Percentiles rank a stretch among this genome's conserved stretches.
phyloP scores from a whole-genome alignment of 2,888 invertebrate species.

The Stegophylla sp. region DNA sequence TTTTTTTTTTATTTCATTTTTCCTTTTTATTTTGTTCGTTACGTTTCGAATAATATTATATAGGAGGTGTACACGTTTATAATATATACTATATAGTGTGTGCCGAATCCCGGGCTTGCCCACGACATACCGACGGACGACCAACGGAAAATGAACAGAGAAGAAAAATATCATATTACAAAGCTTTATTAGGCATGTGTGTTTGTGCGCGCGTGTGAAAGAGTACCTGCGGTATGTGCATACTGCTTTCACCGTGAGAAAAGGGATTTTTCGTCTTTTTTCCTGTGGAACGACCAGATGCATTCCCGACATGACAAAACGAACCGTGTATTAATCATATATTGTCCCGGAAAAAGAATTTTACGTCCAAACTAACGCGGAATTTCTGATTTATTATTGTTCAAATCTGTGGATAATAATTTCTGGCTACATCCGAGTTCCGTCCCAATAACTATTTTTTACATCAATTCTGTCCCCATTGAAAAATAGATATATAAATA shows the following conservation, averaged over 20 bases:
- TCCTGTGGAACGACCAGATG: neutral
- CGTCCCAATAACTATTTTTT: too few relatives aligned
- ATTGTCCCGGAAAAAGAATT: neutral
- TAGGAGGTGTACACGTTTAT: neutral
- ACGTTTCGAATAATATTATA: too few relatives aligned
- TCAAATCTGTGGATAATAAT: too few relatives aligned
- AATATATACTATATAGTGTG: neutral
- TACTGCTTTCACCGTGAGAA: slow-evolving; percentile 42
- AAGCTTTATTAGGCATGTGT: neutral
- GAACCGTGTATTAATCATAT: neutral
- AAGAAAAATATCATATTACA: neutral
- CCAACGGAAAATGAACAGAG: neutral
- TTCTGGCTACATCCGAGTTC: too few relatives aligned
- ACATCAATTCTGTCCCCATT: too few relatives aligned
- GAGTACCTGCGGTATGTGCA: neutral
- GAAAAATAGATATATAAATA: too few relatives aligned
- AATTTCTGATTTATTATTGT: neutral
- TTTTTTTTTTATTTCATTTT: slow-evolving; percentile 5
- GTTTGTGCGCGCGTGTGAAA: neutral
- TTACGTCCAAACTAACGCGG: neutral
- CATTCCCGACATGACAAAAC: slow-evolving; percentile 11
- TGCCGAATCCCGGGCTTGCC: slow-evolving; percentile 26
- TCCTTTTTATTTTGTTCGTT: neutral
- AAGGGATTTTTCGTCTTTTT: slow-evolving; percentile 18
- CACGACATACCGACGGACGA: slow-evolving; percentile 7